phyloP scores from a whole-genome alignment of 1,140 invertebrate genomes.

The Bursaphelenchus mucronatus region DNA sequence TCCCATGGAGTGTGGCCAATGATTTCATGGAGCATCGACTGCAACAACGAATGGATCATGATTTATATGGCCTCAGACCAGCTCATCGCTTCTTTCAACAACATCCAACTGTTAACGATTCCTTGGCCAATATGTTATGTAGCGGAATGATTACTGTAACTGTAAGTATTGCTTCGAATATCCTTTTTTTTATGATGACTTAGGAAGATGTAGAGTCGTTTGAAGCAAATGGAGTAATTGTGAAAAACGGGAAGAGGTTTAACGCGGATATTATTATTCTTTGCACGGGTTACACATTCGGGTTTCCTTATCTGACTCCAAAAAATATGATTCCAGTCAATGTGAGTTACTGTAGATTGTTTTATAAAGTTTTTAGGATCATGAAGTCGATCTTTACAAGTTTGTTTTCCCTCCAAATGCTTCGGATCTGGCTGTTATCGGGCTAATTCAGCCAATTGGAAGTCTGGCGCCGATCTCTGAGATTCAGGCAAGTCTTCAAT shows the following conservation, averaged over 20 bases:
- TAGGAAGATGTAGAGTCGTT: slow-evolving; percentile 61
- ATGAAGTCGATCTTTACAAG: slow-evolving; percentile 64
- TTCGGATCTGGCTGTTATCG: slow-evolving; percentile 64
- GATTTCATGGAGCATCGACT: slow-evolving; percentile 59
- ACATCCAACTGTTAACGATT: slow-evolving; percentile 67
- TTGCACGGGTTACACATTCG: slow-evolving; percentile 63
- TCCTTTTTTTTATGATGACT: slow-evolving; percentile 1
- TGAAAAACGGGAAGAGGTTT: slow-evolving; percentile 57
- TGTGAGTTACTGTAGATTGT: slow-evolving; percentile 31
- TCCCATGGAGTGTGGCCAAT: slow-evolving; percentile 59
- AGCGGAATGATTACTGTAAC: slow-evolving; percentile 63
- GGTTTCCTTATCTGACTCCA: slow-evolving; percentile 61
- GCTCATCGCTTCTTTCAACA: slow-evolving; percentile 62
- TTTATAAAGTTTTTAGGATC: slow-evolving; percentile 48
- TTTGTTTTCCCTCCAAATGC: slow-evolving; percentile 63
- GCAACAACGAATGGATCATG: slow-evolving; percentile 62
- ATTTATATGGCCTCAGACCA: slow-evolving; percentile 63
- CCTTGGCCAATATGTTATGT: slow-evolving; percentile 64
- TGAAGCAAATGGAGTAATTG: slow-evolving; percentile 59
- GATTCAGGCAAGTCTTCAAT: slow-evolving; percentile 62
- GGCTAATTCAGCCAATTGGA: slow-evolving; percentile 65
- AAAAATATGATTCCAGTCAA: slow-evolving; percentile 41
- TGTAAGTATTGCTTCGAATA: slow-evolving; percentile 34
- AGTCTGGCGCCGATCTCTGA: slow-evolving; percentile 65
- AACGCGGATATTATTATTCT: slow-evolving; percentile 61